Conservation (phyloP, 2,888 invertebrate species). For the Pseudoips prasinana region DNA sequence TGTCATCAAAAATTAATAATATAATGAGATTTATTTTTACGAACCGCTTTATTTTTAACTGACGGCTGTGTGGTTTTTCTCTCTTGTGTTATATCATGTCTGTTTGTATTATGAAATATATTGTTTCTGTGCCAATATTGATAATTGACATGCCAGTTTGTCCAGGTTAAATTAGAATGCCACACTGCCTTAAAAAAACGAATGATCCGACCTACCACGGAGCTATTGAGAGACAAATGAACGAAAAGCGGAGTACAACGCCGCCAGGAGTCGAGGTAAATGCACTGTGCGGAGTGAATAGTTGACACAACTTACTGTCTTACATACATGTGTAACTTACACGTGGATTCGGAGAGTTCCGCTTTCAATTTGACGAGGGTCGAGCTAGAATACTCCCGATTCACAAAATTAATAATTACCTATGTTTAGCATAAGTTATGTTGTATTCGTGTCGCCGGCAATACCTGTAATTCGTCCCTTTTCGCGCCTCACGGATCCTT, state of each 20-base stretch:
- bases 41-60: conserved; percentile 41
- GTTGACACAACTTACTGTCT: conserved; percentile 34
- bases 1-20: conserved; percentile 42
- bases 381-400: conserved; percentile 27
- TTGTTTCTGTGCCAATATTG: conserved; percentile 58
- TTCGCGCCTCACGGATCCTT: too few relatives aligned
- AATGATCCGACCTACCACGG: conserved; percentile 60
- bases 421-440: conserved; percentile 35
- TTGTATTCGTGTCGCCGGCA: too few relatives aligned
- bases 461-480: too few relatives aligned
- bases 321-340: conserved; percentile 38
- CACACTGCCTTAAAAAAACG: conserved; percentile 74
- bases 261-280: conserved; percentile 74
- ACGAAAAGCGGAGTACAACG: conserved; percentile 53
- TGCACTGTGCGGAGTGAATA: conserved; percentile 67
- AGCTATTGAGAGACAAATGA: conserved; percentile 59
- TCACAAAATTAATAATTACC: conserved; percentile 27
- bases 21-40: conserved; percentile 40
- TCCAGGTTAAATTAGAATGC: conserved; percentile 75
- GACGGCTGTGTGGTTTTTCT: conserved; percentile 66
- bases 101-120: conserved; percentile 31
- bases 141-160: conserved; percentile 70
- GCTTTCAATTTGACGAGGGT: conserved; percentile 11
- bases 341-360: conserved; percentile 25
- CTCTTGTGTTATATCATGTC: conserved; percentile 31